Conservation (phyloP, 2,113 vertebrate genomes). For the Hyla sarda region DNA sequence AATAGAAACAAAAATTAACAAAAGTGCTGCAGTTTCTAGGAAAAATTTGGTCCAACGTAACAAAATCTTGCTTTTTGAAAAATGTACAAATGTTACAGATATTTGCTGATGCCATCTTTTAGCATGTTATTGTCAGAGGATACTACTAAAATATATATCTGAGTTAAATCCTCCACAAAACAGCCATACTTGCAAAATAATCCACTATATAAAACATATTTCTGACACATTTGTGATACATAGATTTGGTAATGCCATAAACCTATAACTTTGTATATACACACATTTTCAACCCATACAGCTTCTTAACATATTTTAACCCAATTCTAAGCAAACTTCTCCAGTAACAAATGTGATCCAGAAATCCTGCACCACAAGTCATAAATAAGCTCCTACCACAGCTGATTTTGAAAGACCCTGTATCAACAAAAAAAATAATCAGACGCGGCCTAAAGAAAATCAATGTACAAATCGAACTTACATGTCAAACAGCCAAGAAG, state of each 20-base stretch:
- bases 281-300: neutral
- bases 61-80: no score
- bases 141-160: no score
- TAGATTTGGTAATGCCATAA: neutral
- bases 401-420: neutral
- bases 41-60: neutral
- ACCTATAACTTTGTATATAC: no score
- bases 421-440: slow-evolving; percentile 33
- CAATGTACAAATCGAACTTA: slow-evolving; percentile 43
- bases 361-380: neutral
- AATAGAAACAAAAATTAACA: neutral
- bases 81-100: no score
- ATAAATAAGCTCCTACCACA: slow-evolving; percentile 18
- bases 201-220: neutral
- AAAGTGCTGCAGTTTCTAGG: neutral
- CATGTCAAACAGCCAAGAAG: slow-evolving; percentile 43
- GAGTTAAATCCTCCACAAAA: no score
- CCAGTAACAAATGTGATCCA: neutral
- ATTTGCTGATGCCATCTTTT: neutral
- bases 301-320: neutral
- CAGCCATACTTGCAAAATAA: no score
- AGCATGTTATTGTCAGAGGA: no score
- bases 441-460: slow-evolving; percentile 36
- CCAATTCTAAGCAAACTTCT: neutral
- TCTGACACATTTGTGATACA: neutral